These are phyloP conservation scores for Nothocercus nigrocapillus DNA, from an alignment of 2,113 vertebrate genomes.

Conservation along the genomic window DNA sequence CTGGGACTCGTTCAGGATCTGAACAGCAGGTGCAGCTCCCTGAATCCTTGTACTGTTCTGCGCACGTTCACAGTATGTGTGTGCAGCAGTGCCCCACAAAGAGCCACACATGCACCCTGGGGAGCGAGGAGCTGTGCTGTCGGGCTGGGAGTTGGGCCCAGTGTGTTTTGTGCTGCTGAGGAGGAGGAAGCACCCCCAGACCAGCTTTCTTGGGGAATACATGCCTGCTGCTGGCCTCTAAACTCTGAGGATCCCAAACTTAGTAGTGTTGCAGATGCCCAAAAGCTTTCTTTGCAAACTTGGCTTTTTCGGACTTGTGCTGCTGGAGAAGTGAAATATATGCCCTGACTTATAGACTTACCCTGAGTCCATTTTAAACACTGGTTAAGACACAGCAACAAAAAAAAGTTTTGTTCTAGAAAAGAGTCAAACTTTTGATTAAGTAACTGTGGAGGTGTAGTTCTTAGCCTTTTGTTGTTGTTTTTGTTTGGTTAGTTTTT, in stretches of 20 bases:
- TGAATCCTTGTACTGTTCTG: not conserved
- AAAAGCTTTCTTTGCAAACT: not conserved
- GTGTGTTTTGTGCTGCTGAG: rapidly evolving
- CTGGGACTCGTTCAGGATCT: not conserved
- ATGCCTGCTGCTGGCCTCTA: not conserved
- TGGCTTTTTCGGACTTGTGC: not conserved
- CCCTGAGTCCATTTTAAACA: not conserved
- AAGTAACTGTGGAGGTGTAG: not conserved
- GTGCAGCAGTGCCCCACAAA: not conserved
- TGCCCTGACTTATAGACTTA: not conserved
- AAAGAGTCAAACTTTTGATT: not conserved
- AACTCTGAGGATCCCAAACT: not conserved
- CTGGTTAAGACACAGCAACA: not conserved
- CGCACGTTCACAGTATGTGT: no score
- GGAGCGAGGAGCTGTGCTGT: not conserved
- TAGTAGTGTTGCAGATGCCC: not conserved
- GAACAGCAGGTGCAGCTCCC: not conserved
- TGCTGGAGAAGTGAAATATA: not conserved
- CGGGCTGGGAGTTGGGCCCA: not conserved
- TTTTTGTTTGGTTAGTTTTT: not conserved
- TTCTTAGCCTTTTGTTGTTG: not conserved
- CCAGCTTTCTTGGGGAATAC: not conserved
- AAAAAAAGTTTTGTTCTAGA: not conserved
- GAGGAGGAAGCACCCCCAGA: not conserved
- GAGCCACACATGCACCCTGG: not conserved